Conservation (phyloP, 2,888 invertebrate species). For the Bellardia pandia region DNA sequence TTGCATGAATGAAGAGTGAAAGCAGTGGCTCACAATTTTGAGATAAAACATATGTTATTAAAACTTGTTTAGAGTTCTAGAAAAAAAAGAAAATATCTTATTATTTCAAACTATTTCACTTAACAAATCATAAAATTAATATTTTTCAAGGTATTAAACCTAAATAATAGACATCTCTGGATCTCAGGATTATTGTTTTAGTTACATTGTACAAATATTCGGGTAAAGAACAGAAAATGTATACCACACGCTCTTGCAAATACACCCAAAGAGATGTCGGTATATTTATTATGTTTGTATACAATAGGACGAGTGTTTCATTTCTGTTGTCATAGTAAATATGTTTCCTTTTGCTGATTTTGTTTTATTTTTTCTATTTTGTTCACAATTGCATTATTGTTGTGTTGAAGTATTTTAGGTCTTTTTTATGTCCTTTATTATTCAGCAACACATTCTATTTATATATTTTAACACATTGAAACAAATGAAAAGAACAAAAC, state of each 20-base stretch:
- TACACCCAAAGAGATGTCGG: neutral
- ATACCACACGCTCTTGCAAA: neutral
- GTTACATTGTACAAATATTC: no score
- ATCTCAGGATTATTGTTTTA: neutral
- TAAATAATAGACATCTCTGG: neutral
- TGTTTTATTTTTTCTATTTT: neutral
- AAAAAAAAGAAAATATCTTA: no score
- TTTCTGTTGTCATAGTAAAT: slow-evolving; percentile 21
- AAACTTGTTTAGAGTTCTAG: no score
- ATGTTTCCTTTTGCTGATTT: slow-evolving; percentile 8
- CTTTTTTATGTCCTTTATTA: neutral
- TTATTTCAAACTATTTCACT: no score
- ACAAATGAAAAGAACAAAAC: neutral
- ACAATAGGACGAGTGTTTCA: neutral
- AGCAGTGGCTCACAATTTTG: no score
- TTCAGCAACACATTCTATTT: slow-evolving; percentile 3
- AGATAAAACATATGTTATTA: no score
- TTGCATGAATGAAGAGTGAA: no score
- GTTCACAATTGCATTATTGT: slow-evolving; percentile 15
- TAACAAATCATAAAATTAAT: no score
- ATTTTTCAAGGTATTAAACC: no score
- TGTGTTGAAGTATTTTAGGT: neutral
- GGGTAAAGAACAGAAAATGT: neutral
- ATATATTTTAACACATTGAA: slow-evolving; percentile 1
- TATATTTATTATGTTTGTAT: neutral